Evolutionary conservation across 2,113 vertebrate species (phyloP).

Genomic region (Gavia stellata): DNA sequence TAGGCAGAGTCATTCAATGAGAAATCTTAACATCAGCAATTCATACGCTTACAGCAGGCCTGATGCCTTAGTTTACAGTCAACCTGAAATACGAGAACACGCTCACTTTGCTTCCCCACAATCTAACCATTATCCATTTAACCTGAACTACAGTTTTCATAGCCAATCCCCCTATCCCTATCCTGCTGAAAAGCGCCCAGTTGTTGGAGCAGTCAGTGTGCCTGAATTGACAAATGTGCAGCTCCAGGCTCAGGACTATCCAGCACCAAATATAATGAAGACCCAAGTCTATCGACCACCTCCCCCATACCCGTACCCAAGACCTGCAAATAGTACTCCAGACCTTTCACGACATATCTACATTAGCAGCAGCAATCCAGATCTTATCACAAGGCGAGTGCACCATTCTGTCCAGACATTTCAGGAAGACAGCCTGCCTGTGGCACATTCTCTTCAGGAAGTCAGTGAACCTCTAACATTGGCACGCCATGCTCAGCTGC

Average conservation of each 20-base stretch:
- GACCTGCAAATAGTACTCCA: constrained; percentile 95
- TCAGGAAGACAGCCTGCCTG: constrained; percentile 95
- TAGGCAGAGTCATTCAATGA: constrained; percentile 91
- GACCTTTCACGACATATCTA: constrained; percentile 92
- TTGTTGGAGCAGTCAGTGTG: constrained; percentile 93
- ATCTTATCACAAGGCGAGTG: constrained; percentile 90
- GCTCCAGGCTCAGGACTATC: constrained; percentile 93
- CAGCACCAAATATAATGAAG: constrained; percentile 90
- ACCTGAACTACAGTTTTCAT: constrained; percentile 91
- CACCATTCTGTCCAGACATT: constrained; percentile 98
- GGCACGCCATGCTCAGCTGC: constrained; percentile 74
- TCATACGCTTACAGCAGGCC: constrained; percentile 93
- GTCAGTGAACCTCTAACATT: constrained; percentile 89
- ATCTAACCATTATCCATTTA: constrained; percentile 82
- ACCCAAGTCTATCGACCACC: constrained; percentile 94
- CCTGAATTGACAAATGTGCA: constrained; percentile 95
- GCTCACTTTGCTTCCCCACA: constrained; percentile 68
- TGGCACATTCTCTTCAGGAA: constrained; percentile 96
- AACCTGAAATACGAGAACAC: constrained; percentile 94
- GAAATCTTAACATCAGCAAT: constrained; percentile 91
- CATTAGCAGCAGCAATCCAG: constrained; percentile 94
- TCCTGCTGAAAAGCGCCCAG: constrained; percentile 83
- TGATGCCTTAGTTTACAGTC: constrained; percentile 94
- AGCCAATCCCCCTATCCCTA: constrained; percentile 87
- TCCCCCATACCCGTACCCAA: constrained; percentile 88